Evolutionary conservation across 2,113 vertebrate genomes (phyloP).

Genomic region (Brachyistius frenatus): DNA sequence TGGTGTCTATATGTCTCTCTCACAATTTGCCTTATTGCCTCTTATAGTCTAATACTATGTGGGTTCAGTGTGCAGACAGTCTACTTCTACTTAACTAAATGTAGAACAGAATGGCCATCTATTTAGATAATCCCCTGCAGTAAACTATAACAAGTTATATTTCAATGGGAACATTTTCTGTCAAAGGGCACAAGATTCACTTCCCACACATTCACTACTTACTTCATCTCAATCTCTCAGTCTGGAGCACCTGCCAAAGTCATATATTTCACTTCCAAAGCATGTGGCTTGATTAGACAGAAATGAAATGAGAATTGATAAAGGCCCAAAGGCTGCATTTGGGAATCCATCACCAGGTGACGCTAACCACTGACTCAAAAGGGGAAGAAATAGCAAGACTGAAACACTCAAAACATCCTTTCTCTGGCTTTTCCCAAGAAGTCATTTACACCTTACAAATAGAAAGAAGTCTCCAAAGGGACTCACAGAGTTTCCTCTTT

Average conservation of each 20-base stretch:
- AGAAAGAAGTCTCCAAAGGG: slow-evolving; percentile 42
- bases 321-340: background rate
- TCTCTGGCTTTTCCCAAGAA: slow-evolving; percentile 32
- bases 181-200: background rate
- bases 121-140: no score
- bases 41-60: background rate
- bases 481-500: slow-evolving; percentile 66
- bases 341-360: slow-evolving; percentile 3
- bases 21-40: no score
- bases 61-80: no score
- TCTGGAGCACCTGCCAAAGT: background rate
- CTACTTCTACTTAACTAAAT: background rate
- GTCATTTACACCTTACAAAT: slow-evolving; percentile 51
- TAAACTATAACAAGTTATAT: background rate
- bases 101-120: background rate
- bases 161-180: background rate
- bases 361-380: slow-evolving; percentile 23
- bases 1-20: no score
- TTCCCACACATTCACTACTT: background rate
- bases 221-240: slow-evolving; percentile 1
- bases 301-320: slow-evolving; percentile 18
- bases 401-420: slow-evolving; percentile 24
- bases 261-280: background rate
- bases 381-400: background rate
- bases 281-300: slow-evolving; percentile 6